Evolutionary conservation across 2,797 vertebrate species (phyloP).

Genomic region (Apogon hyalosoma): DNA sequence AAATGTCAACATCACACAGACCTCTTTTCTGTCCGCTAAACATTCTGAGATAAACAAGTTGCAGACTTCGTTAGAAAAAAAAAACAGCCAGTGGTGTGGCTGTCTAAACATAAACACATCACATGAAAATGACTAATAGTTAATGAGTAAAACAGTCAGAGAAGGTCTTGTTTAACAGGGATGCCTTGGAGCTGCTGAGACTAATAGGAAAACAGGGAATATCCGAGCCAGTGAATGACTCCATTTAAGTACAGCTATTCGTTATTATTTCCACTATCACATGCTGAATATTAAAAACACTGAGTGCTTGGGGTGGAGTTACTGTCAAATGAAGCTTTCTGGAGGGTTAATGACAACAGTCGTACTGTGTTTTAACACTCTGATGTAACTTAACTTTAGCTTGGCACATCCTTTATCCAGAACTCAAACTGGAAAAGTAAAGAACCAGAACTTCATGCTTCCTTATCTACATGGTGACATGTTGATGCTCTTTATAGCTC

Average conservation of each 20-base stretch:
- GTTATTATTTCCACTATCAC: constrained; percentile 36
- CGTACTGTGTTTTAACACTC: not conserved
- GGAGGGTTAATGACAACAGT: constrained; percentile 2
- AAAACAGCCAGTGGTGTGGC: constrained; percentile 1
- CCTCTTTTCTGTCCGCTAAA: constrained; percentile 3
- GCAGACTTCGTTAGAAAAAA: constrained; percentile 9
- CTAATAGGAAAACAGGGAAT: constrained; percentile 34
- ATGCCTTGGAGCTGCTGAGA: constrained; percentile 20
- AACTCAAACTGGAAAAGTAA: constrained; percentile 1
- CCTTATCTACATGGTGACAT: constrained; percentile 18
- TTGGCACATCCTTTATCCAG: not conserved
- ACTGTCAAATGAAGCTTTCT: constrained; percentile 10
- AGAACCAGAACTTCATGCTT: not conserved
- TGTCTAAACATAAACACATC: constrained; percentile 23
- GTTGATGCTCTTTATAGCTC: constrained; percentile 14
- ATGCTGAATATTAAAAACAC: constrained; percentile 39
- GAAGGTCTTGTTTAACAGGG: constrained; percentile 26
- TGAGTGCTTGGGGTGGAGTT: constrained; percentile 4
- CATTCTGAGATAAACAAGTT: constrained; percentile 18
- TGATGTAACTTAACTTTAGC: not conserved
- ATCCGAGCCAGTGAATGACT: constrained; percentile 30
- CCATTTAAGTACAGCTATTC: constrained; percentile 29
- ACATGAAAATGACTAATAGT: constrained; percentile 21
- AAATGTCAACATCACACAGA: constrained; percentile 15
- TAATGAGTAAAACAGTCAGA: constrained; percentile 8